These are phyloP conservation scores for Odocoileus virginianus DNA, from an alignment of 2,113 vertebrate species.

Conservation along the genomic window DNA sequence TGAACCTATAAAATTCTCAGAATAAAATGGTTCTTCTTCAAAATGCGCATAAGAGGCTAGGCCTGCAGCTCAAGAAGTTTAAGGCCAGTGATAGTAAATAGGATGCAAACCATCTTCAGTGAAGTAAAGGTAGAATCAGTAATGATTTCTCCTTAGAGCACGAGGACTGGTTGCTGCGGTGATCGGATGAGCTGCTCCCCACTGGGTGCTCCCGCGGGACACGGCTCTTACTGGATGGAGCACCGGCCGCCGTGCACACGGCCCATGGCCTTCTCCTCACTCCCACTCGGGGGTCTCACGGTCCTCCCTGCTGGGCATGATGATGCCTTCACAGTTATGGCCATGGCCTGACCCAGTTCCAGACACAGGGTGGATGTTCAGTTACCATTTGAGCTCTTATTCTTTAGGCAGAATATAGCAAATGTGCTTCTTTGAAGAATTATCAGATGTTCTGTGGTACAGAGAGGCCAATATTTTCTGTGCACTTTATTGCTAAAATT, in stretches of 20 bases:
- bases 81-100: not conserved
- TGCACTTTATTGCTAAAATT: not conserved
- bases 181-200: not conserved
- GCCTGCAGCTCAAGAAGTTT: not conserved
- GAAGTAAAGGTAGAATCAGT: not conserved
- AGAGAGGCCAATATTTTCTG: not conserved
- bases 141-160: not conserved
- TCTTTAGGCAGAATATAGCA: not conserved
- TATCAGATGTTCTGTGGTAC: not conserved
- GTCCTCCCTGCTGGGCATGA: not conserved
- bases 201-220: too few relatives aligned
- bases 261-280: not conserved
- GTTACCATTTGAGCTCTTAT: not conserved
- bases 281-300: accelerated
- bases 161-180: not conserved
- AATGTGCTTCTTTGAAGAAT: not conserved
- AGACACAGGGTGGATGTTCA: too few relatives aligned
- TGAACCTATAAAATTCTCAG: not conserved
- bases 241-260: accelerated
- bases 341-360: not conserved
- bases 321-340: not conserved
- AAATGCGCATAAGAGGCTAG: not conserved
- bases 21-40: not conserved
- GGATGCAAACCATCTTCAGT: not conserved
- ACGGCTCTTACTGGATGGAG: not conserved